Percentiles rank a stretch among this genome's conserved stretches.
Conservation (phyloP, 2,113 vertebrate genomes). For the Fregata magnificens region DNA sequence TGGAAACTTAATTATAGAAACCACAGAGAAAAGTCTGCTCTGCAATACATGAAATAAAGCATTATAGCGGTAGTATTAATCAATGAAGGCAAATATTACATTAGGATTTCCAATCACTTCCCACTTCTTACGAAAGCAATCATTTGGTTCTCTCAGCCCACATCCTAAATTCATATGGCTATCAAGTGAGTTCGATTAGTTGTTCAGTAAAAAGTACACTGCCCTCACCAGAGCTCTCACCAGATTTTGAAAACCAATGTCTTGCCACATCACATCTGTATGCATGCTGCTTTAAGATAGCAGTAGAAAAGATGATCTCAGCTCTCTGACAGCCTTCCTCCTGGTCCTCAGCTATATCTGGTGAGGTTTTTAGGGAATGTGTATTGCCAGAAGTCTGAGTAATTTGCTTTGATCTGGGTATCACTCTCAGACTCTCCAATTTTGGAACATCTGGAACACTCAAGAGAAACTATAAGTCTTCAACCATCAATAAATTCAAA, state of each 20-base stretch:
- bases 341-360: not conserved
- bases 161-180: not conserved
- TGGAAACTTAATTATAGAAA: not conserved
- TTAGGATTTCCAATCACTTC: not conserved
- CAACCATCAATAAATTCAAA: not conserved
- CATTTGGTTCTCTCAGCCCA: not conserved
- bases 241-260: accelerated
- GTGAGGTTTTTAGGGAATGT: not conserved
- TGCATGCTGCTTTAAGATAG: accelerated
- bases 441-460: not conserved
- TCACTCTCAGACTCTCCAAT: not conserved
- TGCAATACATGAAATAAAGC: not conserved
- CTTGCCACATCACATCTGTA: not conserved
- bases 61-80: not conserved
- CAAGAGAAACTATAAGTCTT: not conserved
- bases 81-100: not conserved
- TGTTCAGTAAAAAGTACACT: not conserved
- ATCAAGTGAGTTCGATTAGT: too few relatives aligned
- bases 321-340: not conserved
- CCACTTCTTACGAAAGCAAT: not conserved
- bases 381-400: not conserved
- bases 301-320: not conserved
- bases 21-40: not conserved
- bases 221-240: not conserved
- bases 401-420: not conserved